A percentile compares a stretch with the other conserved stretches of the same genome.
phyloP scores from a whole-genome alignment of 2,113 vertebrate genomes.

The Rhineura floridana region DNA sequence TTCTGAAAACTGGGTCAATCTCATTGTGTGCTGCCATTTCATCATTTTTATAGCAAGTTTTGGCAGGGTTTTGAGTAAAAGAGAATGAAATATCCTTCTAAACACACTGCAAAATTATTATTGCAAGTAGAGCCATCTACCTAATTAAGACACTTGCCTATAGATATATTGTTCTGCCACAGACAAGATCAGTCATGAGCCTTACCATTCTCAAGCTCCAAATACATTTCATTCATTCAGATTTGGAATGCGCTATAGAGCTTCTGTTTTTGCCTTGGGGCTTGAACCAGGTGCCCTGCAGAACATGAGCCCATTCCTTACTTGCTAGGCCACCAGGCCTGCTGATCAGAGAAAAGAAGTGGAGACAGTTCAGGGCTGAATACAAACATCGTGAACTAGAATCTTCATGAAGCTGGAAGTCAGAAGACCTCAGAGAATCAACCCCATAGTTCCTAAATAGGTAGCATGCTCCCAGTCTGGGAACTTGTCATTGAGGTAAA shows the following conservation, averaged over 20 bases:
- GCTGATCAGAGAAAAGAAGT: no score
- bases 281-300: not conserved
- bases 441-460: not conserved
- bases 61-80: not conserved
- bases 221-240: not conserved
- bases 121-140: not conserved
- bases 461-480: not conserved
- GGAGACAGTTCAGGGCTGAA: not conserved
- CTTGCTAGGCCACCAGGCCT: not conserved
- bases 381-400: not conserved
- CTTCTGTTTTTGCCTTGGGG: not conserved
- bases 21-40: not conserved
- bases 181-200: not conserved
- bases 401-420: not conserved
- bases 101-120: not conserved
- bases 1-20: not conserved
- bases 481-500: not conserved
- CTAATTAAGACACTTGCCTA: not conserved
- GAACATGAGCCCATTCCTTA: not conserved
- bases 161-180: not conserved
- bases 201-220: not conserved
- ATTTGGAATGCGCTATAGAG: not conserved
- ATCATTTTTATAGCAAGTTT: not conserved
- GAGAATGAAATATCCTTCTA: not conserved
- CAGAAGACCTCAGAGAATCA: constrained; percentile 2